phyloP scores from a whole-genome alignment of 2,113 vertebrate species.

The Vombatus ursinus region DNA sequence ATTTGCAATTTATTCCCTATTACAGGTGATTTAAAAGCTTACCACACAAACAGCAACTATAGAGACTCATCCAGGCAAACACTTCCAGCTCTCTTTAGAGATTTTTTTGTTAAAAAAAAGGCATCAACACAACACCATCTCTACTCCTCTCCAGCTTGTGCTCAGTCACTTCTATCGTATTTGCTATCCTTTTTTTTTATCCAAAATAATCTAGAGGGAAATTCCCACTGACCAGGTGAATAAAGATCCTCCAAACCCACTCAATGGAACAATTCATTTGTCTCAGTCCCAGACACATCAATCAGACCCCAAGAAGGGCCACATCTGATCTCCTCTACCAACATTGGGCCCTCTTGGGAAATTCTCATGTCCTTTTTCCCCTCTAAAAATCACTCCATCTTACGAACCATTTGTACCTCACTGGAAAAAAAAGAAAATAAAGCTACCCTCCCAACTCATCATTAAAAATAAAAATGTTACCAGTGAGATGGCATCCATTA shows the following conservation, averaged over 20 bases:
- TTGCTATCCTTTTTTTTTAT: neutral
- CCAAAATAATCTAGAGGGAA: neutral
- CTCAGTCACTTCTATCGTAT: neutral
- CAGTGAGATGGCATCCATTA: neutral
- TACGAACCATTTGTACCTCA: neutral
- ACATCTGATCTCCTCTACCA: neutral
- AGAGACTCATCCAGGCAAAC: neutral
- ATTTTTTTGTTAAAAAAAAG: slow-evolving; percentile 21
- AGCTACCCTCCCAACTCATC: neutral
- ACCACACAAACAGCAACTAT: slow-evolving; percentile 5
- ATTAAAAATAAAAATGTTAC: neutral
- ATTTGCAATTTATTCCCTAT: neutral
- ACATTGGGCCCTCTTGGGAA: neutral
- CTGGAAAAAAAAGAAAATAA: neutral
- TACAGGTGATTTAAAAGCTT: slow-evolving; percentile 34
- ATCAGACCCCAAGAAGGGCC: neutral
- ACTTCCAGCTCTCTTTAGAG: slow-evolving; percentile 18
- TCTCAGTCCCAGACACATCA: neutral
- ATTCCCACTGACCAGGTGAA: neutral
- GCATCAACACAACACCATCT: neutral
- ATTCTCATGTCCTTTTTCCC: neutral
- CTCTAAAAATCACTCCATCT: neutral
- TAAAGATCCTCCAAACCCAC: neutral
- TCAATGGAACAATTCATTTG: neutral
- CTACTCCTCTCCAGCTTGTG: neutral